Percentiles rank a stretch among this genome's conserved stretches.
Conservation (phyloP, 2,888 invertebrate species). For the Drosophila aldrichi region DNA sequence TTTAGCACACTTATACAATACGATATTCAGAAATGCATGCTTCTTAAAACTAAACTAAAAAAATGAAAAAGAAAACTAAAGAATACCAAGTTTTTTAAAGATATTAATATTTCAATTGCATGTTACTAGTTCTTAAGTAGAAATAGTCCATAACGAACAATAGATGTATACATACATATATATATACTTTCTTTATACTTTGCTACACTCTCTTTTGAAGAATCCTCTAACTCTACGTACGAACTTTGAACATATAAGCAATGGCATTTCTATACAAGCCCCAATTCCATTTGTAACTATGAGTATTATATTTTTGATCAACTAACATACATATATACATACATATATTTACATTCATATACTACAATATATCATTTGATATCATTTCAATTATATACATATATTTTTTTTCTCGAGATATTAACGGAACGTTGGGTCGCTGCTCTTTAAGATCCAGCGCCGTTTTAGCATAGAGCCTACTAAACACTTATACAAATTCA, state of each 20-base stretch:
- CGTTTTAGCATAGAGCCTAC: slow-evolving; percentile 56
- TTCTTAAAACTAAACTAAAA: slow-evolving; percentile 24
- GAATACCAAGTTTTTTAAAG: slow-evolving; percentile 24
- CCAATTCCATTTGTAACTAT: slow-evolving; percentile 66
- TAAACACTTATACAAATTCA: slow-evolving; percentile 53
- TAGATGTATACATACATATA: slow-evolving; percentile 23
- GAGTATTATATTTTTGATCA: slow-evolving; percentile 74
- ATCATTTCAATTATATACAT: slow-evolving; percentile 15
- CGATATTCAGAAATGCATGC: slow-evolving; percentile 40
- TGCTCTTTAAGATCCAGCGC: slow-evolving; percentile 33
- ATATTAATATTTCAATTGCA: slow-evolving; percentile 73
- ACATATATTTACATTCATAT: slow-evolving; percentile 16
- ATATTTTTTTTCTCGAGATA: slow-evolving; percentile 33
- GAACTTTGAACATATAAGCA: slow-evolving; percentile 38
- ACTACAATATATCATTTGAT: slow-evolving; percentile 29
- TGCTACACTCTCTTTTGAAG: slow-evolving; percentile 11
- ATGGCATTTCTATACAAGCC: slow-evolving; percentile 50
- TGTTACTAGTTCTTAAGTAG: slow-evolving; percentile 59
- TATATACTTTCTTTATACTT: slow-evolving; percentile 20
- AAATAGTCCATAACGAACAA: slow-evolving; percentile 40
- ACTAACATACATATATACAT: slow-evolving; percentile 26
- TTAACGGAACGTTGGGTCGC: slow-evolving; percentile 25
- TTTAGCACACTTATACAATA: slow-evolving; percentile 31
- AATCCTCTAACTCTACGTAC: slow-evolving; percentile 14
- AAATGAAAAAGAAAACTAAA: background rate